Evolutionary conservation across 2,888 invertebrate genomes (phyloP).

Genomic region (Emesis furor): DNA sequence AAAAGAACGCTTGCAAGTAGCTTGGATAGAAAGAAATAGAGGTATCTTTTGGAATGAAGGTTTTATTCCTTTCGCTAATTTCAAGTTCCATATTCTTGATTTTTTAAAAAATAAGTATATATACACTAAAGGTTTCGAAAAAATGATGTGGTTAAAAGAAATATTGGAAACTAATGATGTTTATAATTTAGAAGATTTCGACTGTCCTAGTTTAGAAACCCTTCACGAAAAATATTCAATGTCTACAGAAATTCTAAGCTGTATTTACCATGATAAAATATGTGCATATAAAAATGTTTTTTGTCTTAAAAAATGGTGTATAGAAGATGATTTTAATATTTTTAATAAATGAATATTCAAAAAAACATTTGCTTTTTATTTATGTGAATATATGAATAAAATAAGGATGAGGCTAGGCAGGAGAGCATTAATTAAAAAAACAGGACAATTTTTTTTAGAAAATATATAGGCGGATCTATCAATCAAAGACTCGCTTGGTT

Average conservation of each 20-base stretch:
- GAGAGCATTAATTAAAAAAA: no score
- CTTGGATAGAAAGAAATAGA: slow-evolving; percentile 28
- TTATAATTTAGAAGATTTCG: background rate
- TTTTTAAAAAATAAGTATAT: slow-evolving; percentile 1
- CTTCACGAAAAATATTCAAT: slow-evolving; percentile 6
- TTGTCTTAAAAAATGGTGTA: slow-evolving; percentile 18
- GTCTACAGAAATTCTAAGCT: background rate
- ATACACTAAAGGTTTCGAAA: slow-evolving; percentile 18
- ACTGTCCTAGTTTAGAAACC: slow-evolving; percentile 15
- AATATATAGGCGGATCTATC: no score
- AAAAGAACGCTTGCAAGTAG: slow-evolving; percentile 11
- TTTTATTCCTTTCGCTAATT: slow-evolving; percentile 17
- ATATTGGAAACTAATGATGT: slow-evolving; percentile 20
- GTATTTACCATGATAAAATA: background rate
- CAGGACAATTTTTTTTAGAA: no score
- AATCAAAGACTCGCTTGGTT: no score
- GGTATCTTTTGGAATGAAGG: slow-evolving; percentile 26
- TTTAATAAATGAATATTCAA: no score
- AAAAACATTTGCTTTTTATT: no score
- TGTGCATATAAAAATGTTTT: slow-evolving; percentile 14
- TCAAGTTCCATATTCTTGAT: background rate
- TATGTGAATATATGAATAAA: no score
- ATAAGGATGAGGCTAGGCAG: no score
- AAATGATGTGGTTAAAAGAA: slow-evolving; percentile 19
- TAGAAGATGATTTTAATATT: background rate